Conservation (phyloP, 1,140 invertebrate species). For the Calliopsis andreniformis region DNA sequence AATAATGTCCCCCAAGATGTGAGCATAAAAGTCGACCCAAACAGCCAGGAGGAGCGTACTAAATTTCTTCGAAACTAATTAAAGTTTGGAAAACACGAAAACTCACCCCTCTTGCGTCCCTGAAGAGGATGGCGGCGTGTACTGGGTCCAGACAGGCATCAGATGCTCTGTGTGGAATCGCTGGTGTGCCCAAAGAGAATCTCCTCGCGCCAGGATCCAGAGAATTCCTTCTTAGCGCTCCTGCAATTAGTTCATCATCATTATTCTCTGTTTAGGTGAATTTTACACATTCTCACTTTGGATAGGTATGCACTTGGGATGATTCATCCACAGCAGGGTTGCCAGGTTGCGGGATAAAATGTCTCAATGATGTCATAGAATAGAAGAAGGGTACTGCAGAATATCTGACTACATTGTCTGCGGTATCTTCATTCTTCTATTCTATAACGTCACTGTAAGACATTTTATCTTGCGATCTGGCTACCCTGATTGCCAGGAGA, state of each 20-base stretch:
- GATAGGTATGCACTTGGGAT: no score
- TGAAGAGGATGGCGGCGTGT: constrained; percentile 93
- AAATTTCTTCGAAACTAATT: background rate
- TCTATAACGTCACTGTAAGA: no score
- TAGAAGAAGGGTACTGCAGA: no score
- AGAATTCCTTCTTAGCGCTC: constrained; percentile 87
- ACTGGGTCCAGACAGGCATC: constrained; percentile 90
- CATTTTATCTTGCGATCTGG: no score
- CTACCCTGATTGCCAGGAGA: no score
- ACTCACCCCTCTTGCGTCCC: constrained; percentile 94
- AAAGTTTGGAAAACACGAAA: background rate
- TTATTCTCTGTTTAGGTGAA: background rate
- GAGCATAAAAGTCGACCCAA: background rate
- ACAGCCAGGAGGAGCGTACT: no score
- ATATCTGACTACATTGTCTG: no score
- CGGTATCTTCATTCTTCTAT: no score
- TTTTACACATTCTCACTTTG: no score
- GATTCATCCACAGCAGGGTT: no score
- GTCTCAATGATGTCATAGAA: no score
- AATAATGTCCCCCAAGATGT: background rate
- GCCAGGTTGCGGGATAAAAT: no score
- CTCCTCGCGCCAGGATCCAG: constrained; percentile 88
- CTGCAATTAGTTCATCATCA: constrained; percentile 81
- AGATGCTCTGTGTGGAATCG: constrained; percentile 84
- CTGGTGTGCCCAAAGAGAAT: constrained; percentile 86